Base-by-base conservation (phyloP, 2,888 invertebrate species). In the Artemia sinica region DNA sequence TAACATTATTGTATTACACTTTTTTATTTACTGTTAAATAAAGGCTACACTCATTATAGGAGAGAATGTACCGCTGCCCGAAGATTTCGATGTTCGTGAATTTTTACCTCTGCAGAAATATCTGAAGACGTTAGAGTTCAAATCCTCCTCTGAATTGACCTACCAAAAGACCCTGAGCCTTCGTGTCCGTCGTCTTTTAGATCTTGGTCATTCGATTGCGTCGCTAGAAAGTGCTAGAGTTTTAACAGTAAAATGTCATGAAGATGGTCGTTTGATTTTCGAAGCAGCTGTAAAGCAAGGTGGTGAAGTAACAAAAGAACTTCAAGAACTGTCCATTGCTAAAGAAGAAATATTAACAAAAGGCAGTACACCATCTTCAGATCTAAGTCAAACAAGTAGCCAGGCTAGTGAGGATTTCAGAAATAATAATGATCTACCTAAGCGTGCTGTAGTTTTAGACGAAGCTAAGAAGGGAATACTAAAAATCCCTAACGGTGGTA, bases 11-110 rank as follows among this genome's bases (percentile, higher is more conserved):
- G 41, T 6, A 41, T 3, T 41, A 41, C 18, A 41, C 41, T 5
- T 6, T 41, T 41, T 41, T 41, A 1, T 41, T 41, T 41, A 41
- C 41, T 41, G 41, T 41, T 41, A 41, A 41, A 41, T 41, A 41
- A 41, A 41, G 41, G 41, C 41, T 41, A 41, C 41, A 41, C 41
- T 41, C 41, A 41, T 41, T 41, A 28, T 28, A 86, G 86, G 84
- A 77, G 78, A 79, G 52, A 81, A 82, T 72, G 81, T 83, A 66
- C 88, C 89, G 6, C 79, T 91, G 68, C 85, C 86, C 0, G 90
- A 90, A 78, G 90, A 91, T 77, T 84, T 84, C 74, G 87, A 88
- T 76, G 78, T 91, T 68, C 84, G 87, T 75, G 89, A 89, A 28
- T 91, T 90, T 78, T 78, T 87, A 72, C 89, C 88, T 0, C 79